Percentiles rank a stretch among this genome's conserved stretches.
phyloP scores from a whole-genome alignment of 2,888 invertebrate genomes.

The Cheilosia impressa region DNA sequence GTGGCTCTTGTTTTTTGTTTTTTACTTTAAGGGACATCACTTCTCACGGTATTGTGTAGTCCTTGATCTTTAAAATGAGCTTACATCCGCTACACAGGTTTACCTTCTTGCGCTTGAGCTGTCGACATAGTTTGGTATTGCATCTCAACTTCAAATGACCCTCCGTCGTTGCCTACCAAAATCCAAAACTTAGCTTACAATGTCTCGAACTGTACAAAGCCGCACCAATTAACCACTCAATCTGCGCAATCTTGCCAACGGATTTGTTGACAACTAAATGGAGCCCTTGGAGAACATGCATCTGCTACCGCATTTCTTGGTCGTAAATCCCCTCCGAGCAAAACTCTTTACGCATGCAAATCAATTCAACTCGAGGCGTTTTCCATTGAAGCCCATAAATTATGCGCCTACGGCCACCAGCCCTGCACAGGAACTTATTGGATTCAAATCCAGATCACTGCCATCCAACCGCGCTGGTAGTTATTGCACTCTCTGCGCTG shows the following conservation, averaged over 20 bases:
- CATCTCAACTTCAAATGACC: constrained; percentile 18
- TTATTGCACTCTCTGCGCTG: constrained; percentile 23
- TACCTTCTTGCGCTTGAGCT: too few relatives aligned
- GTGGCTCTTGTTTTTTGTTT: too few relatives aligned
- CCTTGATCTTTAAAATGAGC: too few relatives aligned
- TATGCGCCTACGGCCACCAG: neutral
- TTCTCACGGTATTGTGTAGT: too few relatives aligned
- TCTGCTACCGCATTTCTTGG: constrained; percentile 50
- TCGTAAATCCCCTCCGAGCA: constrained; percentile 45
- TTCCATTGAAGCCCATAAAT: constrained; percentile 63
- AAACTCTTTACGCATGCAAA: constrained; percentile 59
- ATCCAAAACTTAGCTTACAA: neutral
- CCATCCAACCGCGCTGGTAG: constrained; percentile 17
- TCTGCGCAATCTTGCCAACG: constrained; percentile 15
- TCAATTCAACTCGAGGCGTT: constrained; percentile 62
- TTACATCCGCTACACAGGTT: too few relatives aligned
- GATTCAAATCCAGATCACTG: constrained; percentile 49
- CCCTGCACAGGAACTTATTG: constrained; percentile 33
- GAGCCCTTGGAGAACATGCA: constrained; percentile 63
- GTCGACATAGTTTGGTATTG: too few relatives aligned
- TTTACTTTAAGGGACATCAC: too few relatives aligned
- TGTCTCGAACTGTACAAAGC: neutral
- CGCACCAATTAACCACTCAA: constrained; percentile 16
- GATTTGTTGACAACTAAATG: constrained; percentile 70
- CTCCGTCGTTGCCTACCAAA: constrained; percentile 9